Evolutionary conservation across 2,797 vertebrate genomes (phyloP).

Genomic region (Bovichtus variegatus): DNA sequence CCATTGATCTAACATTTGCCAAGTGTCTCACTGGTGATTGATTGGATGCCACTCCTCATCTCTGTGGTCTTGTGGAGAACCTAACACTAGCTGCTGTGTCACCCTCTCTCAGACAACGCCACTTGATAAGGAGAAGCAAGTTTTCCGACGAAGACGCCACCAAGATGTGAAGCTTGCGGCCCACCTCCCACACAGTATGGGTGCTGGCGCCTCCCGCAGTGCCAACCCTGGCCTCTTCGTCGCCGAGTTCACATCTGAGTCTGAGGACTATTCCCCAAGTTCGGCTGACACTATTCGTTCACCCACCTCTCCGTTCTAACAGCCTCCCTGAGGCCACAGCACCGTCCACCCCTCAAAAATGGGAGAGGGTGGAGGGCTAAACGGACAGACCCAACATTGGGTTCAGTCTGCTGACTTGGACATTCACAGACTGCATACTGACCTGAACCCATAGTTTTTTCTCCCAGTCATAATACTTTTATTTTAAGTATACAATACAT

Average conservation of each 20-base stretch:
- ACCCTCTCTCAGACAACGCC: slow-evolving; percentile 94
- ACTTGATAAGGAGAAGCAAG: slow-evolving; percentile 99
- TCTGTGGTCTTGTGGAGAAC: slow-evolving; percentile 14
- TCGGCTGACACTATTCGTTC: slow-evolving; percentile 95
- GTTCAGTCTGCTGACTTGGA: slow-evolving; percentile 29
- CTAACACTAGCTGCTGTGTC: slow-evolving; percentile 80
- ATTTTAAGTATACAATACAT: slow-evolving; percentile 20
- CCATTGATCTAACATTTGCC: slow-evolving; percentile 13
- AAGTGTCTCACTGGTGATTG: slow-evolving; percentile 3
- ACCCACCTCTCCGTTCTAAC: slow-evolving; percentile 96
- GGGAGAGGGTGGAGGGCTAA: slow-evolving; percentile 9
- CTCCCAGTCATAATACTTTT: not conserved
- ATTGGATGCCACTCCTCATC: slow-evolving; percentile 15
- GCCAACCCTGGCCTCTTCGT: slow-evolving; percentile 84
- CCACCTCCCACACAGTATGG: slow-evolving; percentile 78
- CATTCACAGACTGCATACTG: slow-evolving; percentile 32
- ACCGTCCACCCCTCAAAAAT: not conserved
- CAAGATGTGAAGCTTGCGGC: slow-evolving; percentile 90
- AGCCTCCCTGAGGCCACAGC: slow-evolving; percentile 16
- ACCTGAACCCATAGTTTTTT: not conserved
- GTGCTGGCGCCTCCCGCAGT: slow-evolving; percentile 82
- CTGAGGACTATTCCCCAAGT: slow-evolving; percentile 94
- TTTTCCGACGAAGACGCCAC: slow-evolving; percentile 97
- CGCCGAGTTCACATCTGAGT: slow-evolving; percentile 92
- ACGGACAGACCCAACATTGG: not conserved